Evolutionary conservation across 2,113 vertebrate species (phyloP), one percentile per base, ranked within the genome.

Genomic region (Hymenochirus boettgeri): DNA sequence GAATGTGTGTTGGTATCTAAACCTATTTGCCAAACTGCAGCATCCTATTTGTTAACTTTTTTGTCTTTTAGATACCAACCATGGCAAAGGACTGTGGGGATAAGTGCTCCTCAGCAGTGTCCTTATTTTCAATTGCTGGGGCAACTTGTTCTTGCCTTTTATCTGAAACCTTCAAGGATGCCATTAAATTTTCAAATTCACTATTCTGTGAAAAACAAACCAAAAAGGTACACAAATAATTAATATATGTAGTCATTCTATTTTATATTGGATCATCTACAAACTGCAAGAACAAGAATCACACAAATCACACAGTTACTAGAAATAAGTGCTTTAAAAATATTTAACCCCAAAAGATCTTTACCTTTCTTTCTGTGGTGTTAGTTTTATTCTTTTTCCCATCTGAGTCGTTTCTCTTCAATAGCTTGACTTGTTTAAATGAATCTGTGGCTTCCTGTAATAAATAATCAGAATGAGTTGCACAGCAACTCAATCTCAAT

Each of bases 11-110:
- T n/a, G n/a, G n/a, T n/a, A n/a, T n/a, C n/a, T n/a, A n/a, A n/a
- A n/a, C n/a, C n/a, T n/a, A n/a, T n/a, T n/a, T n/a, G n/a, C n/a
- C n/a, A n/a, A n/a, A n/a, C n/a, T n/a, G n/a, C n/a, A n/a, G 11
- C 71, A 45, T 21, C 61, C 54, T 51, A 35, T 71, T 69, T 56
- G 54, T 18, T 51, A 63, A 29, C n/a, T n/a, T n/a, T n/a, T n/a
- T n/a, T n/a, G n/a, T n/a, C 70, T 35, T 23, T n/a, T 5, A 22
- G 22, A 76, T 70, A 88, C 88, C 1, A 74, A 99, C 96, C 95
- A 97, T 88, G 33, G 93, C 96, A 61, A 99, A 99, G 0, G 96
- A 97, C 24, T 99, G 95, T 3, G 94, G 96, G 25, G 96, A 99
- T 73, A 97, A 73, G 3, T 92, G 92, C 24, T 91, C 91, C 62